Conservation (phyloP, 2,888 invertebrate species). For the Tiliacea citrago region DNA sequence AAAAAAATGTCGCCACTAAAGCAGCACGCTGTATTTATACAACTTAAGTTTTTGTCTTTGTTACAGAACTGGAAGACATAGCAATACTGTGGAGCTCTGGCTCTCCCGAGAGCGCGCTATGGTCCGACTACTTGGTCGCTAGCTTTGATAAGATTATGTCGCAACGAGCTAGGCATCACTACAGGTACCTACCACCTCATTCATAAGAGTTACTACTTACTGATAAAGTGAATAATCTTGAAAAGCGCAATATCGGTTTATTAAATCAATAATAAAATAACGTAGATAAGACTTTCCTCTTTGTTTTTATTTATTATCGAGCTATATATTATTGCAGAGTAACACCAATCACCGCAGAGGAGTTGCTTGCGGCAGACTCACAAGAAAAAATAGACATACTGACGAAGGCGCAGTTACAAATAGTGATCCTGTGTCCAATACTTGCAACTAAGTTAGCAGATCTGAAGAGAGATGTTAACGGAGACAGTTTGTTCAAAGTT, state of each 20-base stretch:
- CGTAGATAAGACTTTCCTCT: constrained; percentile 21
- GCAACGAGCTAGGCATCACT: constrained; percentile 94
- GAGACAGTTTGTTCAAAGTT: constrained; percentile 91
- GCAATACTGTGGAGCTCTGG: constrained; percentile 94
- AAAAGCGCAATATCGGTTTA: not conserved
- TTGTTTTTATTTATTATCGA: not conserved
- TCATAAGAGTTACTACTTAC: constrained; percentile 1
- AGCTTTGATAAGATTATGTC: constrained; percentile 96
- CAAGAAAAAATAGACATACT: constrained; percentile 89
- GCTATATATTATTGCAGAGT: constrained; percentile 89
- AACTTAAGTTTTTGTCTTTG: constrained; percentile 57
- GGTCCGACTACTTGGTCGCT: constrained; percentile 95
- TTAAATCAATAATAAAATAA: constrained; percentile 28
- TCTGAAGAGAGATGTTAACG: constrained; percentile 88
- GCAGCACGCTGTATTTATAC: not conserved
- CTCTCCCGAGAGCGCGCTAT: constrained; percentile 94
- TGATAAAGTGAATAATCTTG: constrained; percentile 20
- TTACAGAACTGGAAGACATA: constrained; percentile 94
- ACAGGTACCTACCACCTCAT: constrained; percentile 88
- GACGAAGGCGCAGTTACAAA: constrained; percentile 93
- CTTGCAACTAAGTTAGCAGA: constrained; percentile 92
- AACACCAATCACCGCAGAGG: constrained; percentile 94
- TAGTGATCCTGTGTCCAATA: constrained; percentile 95
- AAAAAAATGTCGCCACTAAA: too few relatives aligned
- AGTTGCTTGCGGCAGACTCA: constrained; percentile 89